Evolutionary conservation across 2,113 vertebrate species (phyloP), one percentile per base, ranked within the genome.

Genomic region (Plestiodon gilberti): DNA sequence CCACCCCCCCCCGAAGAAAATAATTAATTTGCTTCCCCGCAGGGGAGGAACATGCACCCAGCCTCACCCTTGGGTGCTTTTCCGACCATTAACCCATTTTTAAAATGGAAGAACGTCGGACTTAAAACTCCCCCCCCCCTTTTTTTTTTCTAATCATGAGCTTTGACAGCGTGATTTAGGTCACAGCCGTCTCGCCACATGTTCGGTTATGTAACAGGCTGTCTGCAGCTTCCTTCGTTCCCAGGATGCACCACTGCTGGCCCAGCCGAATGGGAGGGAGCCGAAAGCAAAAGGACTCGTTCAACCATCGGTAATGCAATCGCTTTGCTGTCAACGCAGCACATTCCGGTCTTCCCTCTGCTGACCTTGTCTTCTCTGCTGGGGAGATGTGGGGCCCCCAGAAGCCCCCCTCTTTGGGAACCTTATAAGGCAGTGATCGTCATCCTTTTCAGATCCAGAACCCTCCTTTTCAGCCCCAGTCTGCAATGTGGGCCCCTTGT

Each of bases 181-280:
- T 59, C 88, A 74, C 89, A 35, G 78, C 48, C 75, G 62, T 35
- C n/a, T 78, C 10, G 67, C 74, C n/a, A 2, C 83, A 43, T 59
- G 61, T 74, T 2, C 35, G 0, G 52, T 90, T 92, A 93, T n/a
- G 81, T 86, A 92, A 93, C 0, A 0, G 28, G 64, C 1, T 28
- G 17, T 38, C 1, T 0, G 85, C 0, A 0, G 65, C 88, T 88
- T 90, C 86, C 15, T 91, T 90, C 82, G 0, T 28, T 71, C 55
- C 77, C 67, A 55, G 40, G 38, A 43, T 61, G 78, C 30, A 38
- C 35, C 1, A 23, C 43, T 83, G 40, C 76, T 65, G 43, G 61
- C 83, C 33, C 69, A 57, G 64, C 55, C 6, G 57, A 23, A 6
- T 0, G 17, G 48, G 84, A 57, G 57, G 75, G 23, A n/a, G 43